A percentile compares a stretch with the other conserved stretches of the same genome.
phyloP scores from a whole-genome alignment of 2,113 vertebrate genomes.

The Passer domesticus region DNA sequence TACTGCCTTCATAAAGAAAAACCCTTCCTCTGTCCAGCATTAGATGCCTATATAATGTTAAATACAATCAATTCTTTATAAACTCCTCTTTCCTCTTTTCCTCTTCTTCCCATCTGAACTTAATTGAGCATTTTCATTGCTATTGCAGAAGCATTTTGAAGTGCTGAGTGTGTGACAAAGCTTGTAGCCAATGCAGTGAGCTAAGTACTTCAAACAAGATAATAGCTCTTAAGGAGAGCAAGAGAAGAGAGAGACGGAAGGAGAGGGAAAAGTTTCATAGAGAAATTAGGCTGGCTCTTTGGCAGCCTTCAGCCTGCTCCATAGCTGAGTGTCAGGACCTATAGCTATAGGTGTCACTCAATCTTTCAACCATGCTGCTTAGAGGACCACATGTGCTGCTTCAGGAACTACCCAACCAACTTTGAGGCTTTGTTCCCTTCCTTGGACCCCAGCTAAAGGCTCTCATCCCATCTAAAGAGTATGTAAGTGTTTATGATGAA shows the following conservation, averaged over 20 bases:
- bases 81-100: not conserved
- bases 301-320: not conserved
- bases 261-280: not conserved
- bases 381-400: not conserved
- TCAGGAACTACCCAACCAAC: not conserved
- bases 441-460: not conserved
- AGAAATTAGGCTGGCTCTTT: not conserved
- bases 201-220: not conserved
- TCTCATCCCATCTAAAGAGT: not conserved
- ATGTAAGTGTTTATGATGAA: not conserved
- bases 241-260: not conserved
- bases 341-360: not conserved
- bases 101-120: not conserved
- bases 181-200: not conserved
- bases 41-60: not conserved
- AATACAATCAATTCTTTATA: not conserved
- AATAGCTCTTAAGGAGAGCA: not conserved
- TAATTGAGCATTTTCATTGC: not conserved
- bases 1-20: not conserved
- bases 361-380: fast-evolving
- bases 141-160: not conserved
- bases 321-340: not conserved
- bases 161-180: not conserved
- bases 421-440: not conserved
- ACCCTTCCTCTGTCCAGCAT: not conserved